A percentile compares a stretch with the other conserved stretches of the same genome.
These are phyloP conservation scores for Hydraecia micacea DNA, from an alignment of 2,888 invertebrate genomes.

Conservation along the genomic window DNA sequence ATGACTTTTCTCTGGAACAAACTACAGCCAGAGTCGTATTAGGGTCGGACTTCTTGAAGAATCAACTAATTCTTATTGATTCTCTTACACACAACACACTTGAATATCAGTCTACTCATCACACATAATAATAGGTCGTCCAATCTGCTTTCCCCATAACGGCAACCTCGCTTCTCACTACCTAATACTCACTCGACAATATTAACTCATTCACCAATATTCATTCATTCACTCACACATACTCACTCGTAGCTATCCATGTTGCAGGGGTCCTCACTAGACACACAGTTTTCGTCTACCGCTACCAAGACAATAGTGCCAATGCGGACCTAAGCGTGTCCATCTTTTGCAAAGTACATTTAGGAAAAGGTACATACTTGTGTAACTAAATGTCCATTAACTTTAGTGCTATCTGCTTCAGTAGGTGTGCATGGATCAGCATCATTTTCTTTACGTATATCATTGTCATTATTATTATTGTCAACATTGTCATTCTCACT, in stretches of 20 bases:
- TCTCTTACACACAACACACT: background rate
- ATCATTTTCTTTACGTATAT: constrained; percentile 40
- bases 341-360: constrained; percentile 90
- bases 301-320: constrained; percentile 88
- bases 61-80: background rate
- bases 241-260: constrained; percentile 72
- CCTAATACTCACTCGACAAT: constrained; percentile 56
- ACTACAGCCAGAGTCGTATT: no score
- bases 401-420: constrained; percentile 51
- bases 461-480: constrained; percentile 38
- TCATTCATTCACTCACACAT: constrained; percentile 60
- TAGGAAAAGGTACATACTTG: constrained; percentile 89
- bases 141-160: constrained; percentile 38
- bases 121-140: background rate
- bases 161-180: constrained; percentile 41
- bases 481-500: constrained; percentile 44
- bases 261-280: constrained; percentile 89
- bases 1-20: background rate
- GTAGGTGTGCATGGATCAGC: constrained; percentile 57
- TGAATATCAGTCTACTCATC: background rate
- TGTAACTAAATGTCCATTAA: constrained; percentile 74
- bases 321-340: constrained; percentile 89
- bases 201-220: constrained; percentile 53
- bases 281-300: constrained; percentile 89
- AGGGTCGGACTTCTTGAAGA: background rate